Evolutionary conservation across 2,797 vertebrate genomes (phyloP), one percentile per base, ranked within the genome.

Genomic region (Hydrolagus colliei): DNA sequence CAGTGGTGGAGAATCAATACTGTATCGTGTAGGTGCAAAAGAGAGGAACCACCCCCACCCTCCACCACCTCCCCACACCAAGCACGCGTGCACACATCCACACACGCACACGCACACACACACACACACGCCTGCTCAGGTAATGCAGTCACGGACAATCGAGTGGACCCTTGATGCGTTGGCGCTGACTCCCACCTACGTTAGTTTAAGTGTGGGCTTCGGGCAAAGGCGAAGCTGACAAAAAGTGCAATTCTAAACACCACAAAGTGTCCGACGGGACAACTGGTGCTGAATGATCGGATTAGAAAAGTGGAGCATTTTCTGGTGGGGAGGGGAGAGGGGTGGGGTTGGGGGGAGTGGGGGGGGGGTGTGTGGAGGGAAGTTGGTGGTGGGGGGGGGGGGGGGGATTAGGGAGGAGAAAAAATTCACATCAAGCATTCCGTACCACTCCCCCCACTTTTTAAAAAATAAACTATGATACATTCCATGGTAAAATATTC

Each of bases 221-320:
- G 41, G 35, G 65, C 63, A 67, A 82, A 68, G 16, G 59, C 20
- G 63, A 41, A 68, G 35, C 63, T 82, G 9, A 27, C 41, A 84
- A 35, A 27, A 68, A 84, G 79, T 84, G 79, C 65, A 84, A n/a
- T 84, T 84, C 79, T 52, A 84, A 84, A 20, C 35, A 71, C 32
- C 41, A 52, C 41, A 52, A 52, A 52, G 41, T 52, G 41, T 52
- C 41, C 41, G 6, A 52, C 41, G 6, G 41, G 35, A 65, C 41
- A 41, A 27, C 65, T 71, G 79, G 71, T 41, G 79, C 52, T 63
- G 71, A 84, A 41, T 84, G 16, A 71, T 68, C n/a, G 65, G n/a
- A 77, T 27, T 7, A 77, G 32, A 71, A 27, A 79, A 65, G 59
- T 18, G 59, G 41, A 52, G 6, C 41, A 6, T 52, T 52, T 27